Evolutionary conservation across 2,888 invertebrate species (phyloP).

Genomic region (Herminia tarsipennalis): DNA sequence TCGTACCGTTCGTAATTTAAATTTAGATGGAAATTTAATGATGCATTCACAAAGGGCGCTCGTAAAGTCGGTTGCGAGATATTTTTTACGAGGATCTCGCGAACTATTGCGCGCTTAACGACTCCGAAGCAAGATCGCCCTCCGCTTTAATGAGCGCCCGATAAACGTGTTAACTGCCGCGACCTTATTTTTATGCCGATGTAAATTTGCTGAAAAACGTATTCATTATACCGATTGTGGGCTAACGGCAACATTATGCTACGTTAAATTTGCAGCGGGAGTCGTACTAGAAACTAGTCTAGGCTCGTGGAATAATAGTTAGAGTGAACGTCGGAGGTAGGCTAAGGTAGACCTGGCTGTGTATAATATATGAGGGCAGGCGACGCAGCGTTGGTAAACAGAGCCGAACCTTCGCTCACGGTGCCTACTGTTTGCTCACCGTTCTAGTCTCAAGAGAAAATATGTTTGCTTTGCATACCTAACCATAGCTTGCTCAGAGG

Average conservation of each 20-base stretch:
- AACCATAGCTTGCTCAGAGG: conserved; percentile 66
- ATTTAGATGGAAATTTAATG: conserved; percentile 86
- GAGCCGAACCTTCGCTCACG: conserved; percentile 76
- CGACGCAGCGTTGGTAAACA: conserved; percentile 82
- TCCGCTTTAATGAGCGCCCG: conserved; percentile 85
- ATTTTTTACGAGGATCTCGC: conserved; percentile 86
- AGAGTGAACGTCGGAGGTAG: conserved; percentile 51
- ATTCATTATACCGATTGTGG: conserved; percentile 77
- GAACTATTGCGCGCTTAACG: conserved; percentile 86
- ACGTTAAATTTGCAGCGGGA: conserved; percentile 52
- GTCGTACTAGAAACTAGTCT: conserved; percentile 47
- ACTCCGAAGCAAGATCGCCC: conserved; percentile 85
- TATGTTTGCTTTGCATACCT: conserved; percentile 84
- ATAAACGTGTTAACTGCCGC: conserved; percentile 85
- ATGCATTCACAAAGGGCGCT: conserved; percentile 85
- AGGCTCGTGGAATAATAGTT: conserved; percentile 42
- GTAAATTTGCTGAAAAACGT: conserved; percentile 83
- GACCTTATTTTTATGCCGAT: conserved; percentile 84
- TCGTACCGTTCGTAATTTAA: conserved; percentile 83
- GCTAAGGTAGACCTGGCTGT: conserved; percentile 73
- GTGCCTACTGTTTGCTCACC: conserved; percentile 79
- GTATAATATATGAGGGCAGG: conserved; percentile 85
- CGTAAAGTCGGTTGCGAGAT: conserved; percentile 85
- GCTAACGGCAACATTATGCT: conserved; percentile 53
- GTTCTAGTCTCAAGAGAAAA: conserved; percentile 84